Evolutionary conservation across 2,797 vertebrate species (phyloP), one percentile per base, ranked within the genome.

Genomic region (Spinibarbus caldwelli): DNA sequence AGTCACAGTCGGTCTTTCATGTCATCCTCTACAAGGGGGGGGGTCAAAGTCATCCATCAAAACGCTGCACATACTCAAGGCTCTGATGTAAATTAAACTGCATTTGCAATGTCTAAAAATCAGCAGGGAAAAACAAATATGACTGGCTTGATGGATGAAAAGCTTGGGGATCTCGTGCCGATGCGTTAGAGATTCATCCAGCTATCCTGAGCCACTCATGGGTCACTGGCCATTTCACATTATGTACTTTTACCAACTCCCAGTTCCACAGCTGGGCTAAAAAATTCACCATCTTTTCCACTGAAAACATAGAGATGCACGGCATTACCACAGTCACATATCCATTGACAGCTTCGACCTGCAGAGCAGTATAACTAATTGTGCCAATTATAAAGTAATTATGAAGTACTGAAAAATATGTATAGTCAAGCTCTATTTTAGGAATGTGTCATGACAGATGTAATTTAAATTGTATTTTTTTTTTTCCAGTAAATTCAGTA

Each of bases 41-140:
- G 92, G 94, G 94, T 97, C 96, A 94, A 93, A 93, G 93, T 96
- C 95, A 96, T 97, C 96, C 93, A 96, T 97, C 96, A 96, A 92
- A 80, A 38, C 78, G 86, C 94, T 91, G 57, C 94, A 95, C 93
- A 94, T 92, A 86, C 88, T 90, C 91, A 85, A 91, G 66, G 38
- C 66, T 67, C 75, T n/a, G 54, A 85, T 95, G 91, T 91, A 93
- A 95, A 95, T 96, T 94, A 96, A 95, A 91, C 89, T 89, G 91
- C 90, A 92, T 96, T 96, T 95, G 92, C 93, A 90, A 93, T 94
- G 94, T 94, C 92, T 95, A 93, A 95, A 95, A 92, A 95, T 94
- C 94, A 91, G 92, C 95, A 94, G 87, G 87, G 92, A 92, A 93
- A 93, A 95, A 93, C 93, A 96, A 93, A 94, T 96, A 94, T 90